Percentiles rank a stretch among this genome's conserved stretches.
These are phyloP conservation scores for Podarcis lilfordi DNA, from an alignment of 2,797 vertebrate genomes.

Conservation along the genomic window DNA sequence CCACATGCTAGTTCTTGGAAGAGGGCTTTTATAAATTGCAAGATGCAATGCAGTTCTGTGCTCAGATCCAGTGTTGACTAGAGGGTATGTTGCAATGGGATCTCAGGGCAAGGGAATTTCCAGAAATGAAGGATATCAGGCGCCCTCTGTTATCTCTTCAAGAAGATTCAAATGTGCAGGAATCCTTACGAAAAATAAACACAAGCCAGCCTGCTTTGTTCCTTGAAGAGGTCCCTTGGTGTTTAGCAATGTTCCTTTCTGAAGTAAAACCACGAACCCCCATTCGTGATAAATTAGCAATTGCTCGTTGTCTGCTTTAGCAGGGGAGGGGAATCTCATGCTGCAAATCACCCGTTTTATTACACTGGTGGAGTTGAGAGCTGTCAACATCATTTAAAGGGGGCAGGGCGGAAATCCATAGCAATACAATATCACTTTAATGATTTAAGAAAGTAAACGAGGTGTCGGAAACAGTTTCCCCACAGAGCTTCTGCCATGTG, in stretches of 20 bases:
- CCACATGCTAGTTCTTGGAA: not conserved
- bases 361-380: conserved; percentile 35
- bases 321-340: conserved; percentile 14
- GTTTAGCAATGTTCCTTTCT: conserved; percentile 38
- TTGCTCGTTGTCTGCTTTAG: conserved; percentile 23
- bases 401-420: conserved; percentile 39
- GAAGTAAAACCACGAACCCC: conserved; percentile 41
- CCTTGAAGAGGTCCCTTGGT: conserved; percentile 16
- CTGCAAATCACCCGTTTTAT: conserved; percentile 58
- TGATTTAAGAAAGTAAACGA: conserved; percentile 59
- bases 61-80: not conserved
- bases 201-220: not conserved
- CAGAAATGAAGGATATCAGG: not conserved
- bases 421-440: conserved; percentile 39
- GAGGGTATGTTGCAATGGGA: not conserved
- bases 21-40: not conserved
- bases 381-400: conserved; percentile 20
- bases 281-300: conserved; percentile 53
- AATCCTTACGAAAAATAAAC: not conserved
- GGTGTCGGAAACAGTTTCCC: conserved; percentile 33
- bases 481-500: conserved; percentile 18
- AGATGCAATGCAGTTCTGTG: not conserved
- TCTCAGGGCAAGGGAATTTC: not conserved
- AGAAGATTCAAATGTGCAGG: conserved; percentile 8
- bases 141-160: not conserved